Base-by-base conservation (phyloP, 2,888 invertebrate genomes). In the Neocrepidodera transversa region DNA sequence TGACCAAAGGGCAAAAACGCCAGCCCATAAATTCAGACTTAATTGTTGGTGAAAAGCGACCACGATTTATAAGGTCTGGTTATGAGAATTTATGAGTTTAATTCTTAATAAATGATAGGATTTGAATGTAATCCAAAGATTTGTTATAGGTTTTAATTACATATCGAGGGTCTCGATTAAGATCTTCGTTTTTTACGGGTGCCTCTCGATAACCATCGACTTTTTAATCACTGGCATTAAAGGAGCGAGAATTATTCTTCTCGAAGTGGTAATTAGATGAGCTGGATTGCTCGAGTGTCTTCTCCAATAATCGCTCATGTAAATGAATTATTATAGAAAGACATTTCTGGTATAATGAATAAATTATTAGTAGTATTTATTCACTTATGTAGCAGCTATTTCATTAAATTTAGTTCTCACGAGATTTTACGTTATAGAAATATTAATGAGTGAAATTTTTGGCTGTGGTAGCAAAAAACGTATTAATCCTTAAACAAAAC, bases 1-100 rank as follows among this genome's bases (percentile, higher is more conserved):
- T 76, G 74, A 74, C 75, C 71, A 72, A 71, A 68, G 72, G 71
- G 70, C 72, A 70, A 74, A 69, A 68, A 66, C 63, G 63, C 55
- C 64, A 55, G 64, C 68, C 71, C 70, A 78, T 78, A 78, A 78
- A 78, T 78, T 74, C 67, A 62, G 63, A 68, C 70, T 75, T 79
- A 79, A 79, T 79, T 79, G 76, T 78, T 78, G 76, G 73, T 77
- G 78, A 79, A 77, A 78, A 76, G 73, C 71, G 61, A 66, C 66
- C 67, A 72, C 69, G 67, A 77, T 77, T 77, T 76, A 78, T 76
- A 68, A 63, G 66, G 68, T 64, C 74, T 69, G 69, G 71, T 70
- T 71, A 68, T 70, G 68, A 68, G 73, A 72, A 76, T 76, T 76
- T 77, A 76, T 74, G 70, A 67, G 67, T 68, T 71, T 75, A 76